Evolutionary conservation across 2,888 invertebrate genomes (phyloP).

Genomic region (Drosophila rellima): DNA sequence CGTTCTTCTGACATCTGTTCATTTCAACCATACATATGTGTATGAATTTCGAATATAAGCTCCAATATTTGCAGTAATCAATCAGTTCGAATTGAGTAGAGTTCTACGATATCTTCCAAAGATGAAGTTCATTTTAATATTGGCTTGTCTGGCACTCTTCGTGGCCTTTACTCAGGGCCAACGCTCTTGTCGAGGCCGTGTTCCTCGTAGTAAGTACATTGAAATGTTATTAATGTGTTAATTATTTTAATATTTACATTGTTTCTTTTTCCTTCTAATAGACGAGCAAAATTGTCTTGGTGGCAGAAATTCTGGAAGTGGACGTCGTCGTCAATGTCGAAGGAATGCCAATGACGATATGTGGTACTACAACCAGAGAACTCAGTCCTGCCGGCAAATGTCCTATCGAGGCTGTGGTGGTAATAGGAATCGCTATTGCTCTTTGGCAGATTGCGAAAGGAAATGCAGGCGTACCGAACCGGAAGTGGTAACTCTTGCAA

Average conservation of each 20-base stretch:
- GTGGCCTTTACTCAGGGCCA: slow-evolving; percentile 14
- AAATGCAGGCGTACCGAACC: neutral
- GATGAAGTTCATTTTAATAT: slow-evolving; percentile 31
- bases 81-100: slow-evolving; percentile 2
- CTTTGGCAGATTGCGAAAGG: neutral
- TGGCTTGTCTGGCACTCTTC: slow-evolving; percentile 27
- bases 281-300: slow-evolving; percentile 4
- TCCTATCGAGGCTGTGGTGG: slow-evolving; percentile 25
- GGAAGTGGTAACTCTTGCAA: neutral
- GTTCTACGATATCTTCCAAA: neutral
- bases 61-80: neutral
- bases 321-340: slow-evolving; percentile 6
- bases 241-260: neutral
- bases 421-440: slow-evolving; percentile 17
- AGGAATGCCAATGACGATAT: slow-evolving; percentile 25
- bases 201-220: slow-evolving; percentile 11
- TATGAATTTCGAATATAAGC: slow-evolving; percentile 14
- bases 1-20: slow-evolving; percentile 5
- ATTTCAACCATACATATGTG: neutral
- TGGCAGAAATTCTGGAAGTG: slow-evolving; percentile 8
- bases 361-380: slow-evolving; percentile 33
- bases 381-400: slow-evolving; percentile 29
- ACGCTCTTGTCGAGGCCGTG: slow-evolving; percentile 14
- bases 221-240: neutral
- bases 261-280: neutral